Percentiles rank a stretch among this genome's conserved stretches.
Evolutionary conservation across 2,113 vertebrate genomes (phyloP).

Genomic region (Phaethon lepturus): DNA sequence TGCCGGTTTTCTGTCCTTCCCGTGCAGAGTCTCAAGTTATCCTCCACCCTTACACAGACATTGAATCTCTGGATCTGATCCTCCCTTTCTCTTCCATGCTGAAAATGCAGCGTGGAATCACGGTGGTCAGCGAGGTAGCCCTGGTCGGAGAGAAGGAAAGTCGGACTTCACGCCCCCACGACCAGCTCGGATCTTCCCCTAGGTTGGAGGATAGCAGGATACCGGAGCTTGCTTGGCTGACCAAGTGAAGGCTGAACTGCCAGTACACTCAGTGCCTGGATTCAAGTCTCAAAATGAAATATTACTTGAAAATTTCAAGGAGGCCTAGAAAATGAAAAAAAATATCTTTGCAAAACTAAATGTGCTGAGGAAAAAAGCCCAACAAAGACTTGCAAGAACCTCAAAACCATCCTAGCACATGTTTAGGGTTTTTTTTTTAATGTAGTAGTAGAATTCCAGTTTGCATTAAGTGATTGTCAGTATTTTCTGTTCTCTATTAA

Average conservation of each 20-base stretch:
- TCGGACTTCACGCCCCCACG: background rate
- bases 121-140: too few species aligned
- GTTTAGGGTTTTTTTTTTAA: background rate
- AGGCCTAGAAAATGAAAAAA: background rate
- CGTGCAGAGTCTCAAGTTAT: background rate
- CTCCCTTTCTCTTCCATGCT: background rate
- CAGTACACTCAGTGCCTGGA: background rate
- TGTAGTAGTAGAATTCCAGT: background rate
- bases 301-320: background rate
- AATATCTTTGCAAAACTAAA: background rate
- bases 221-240: background rate
- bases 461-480: background rate
- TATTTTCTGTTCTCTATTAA: background rate
- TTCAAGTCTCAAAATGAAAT: background rate
- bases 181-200: accelerated
- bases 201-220: background rate
- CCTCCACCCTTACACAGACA: background rate
- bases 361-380: background rate
- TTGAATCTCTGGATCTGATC: background rate
- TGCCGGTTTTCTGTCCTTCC: background rate
- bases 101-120: accelerated
- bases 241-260: background rate
- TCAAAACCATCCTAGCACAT: background rate
- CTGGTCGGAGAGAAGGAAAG: too few species aligned
- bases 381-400: background rate